These are phyloP conservation scores for Mus minutoides DNA, from an alignment of 2,797 vertebrate genomes.

Conservation along the genomic window DNA sequence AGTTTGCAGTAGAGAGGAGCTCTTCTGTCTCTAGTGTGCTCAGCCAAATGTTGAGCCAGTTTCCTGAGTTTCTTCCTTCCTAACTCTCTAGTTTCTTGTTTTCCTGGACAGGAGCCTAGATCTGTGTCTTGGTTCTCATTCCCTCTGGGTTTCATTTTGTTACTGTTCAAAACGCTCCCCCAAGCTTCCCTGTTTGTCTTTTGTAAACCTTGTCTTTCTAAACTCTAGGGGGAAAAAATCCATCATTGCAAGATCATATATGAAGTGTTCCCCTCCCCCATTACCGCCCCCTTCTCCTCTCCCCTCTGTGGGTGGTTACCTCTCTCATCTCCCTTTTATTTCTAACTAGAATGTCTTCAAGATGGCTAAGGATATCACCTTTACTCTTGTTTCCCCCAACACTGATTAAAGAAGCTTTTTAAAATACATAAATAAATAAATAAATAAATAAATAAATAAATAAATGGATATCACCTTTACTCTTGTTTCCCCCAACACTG, in stretches of 20 bases:
- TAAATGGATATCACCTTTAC: constrained; percentile 50
- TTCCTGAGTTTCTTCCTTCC: constrained; percentile 20
- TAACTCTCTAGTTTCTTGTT: background rate
- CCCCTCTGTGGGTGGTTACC: background rate
- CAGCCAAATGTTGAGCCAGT: background rate
- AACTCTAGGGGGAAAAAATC: constrained; percentile 22
- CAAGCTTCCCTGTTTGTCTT: background rate
- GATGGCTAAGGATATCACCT: constrained; percentile 49
- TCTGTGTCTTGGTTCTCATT: background rate
- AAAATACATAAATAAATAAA: background rate
- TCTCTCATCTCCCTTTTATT: constrained; percentile 13
- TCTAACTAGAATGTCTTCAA: constrained; percentile 57
- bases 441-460: background rate
- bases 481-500: constrained; percentile 55
- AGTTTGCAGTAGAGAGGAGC: background rate
- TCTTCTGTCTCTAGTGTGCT: background rate
- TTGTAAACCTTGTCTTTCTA: constrained; percentile 41
- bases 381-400: constrained; percentile 65
- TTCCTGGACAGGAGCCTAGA: background rate
- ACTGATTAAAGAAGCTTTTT: constrained; percentile 18
- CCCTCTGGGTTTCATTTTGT: background rate
- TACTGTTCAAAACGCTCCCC: background rate
- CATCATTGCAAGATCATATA: background rate
- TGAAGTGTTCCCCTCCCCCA: background rate
- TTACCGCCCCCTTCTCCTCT: background rate